A percentile compares a stretch with the other conserved stretches of the same genome.
phyloP scores from a whole-genome alignment of 2,797 vertebrate species.

The Phataginus tricuspis region DNA sequence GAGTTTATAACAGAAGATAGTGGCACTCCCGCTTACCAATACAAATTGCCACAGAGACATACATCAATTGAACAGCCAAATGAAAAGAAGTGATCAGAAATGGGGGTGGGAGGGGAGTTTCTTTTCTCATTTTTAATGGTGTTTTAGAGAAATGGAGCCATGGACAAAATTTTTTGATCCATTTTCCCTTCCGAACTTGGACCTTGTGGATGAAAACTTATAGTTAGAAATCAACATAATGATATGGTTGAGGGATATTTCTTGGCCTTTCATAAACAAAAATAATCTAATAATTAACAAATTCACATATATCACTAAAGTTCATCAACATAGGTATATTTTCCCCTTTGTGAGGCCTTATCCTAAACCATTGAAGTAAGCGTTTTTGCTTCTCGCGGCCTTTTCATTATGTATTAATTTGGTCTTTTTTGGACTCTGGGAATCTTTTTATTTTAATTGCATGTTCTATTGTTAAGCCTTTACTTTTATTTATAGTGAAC shows the following conservation, averaged over 20 bases:
- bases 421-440: background rate
- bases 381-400: background rate
- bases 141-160: background rate
- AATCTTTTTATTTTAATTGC: conserved; percentile 64
- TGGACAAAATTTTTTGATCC: background rate
- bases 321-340: background rate
- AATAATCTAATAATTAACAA: conserved; percentile 24
- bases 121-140: background rate
- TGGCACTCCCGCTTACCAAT: background rate
- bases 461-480: conserved; percentile 56
- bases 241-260: background rate
- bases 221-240: background rate
- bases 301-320: background rate
- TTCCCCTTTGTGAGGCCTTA: background rate
- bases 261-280: conserved; percentile 28
- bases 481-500: conserved; percentile 71
- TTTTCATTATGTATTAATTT: conserved; percentile 44
- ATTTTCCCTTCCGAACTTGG: background rate
- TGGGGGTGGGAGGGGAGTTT: background rate
- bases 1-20: background rate
- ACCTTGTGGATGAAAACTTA: background rate
- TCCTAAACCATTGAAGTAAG: conserved; percentile 56
- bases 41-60: background rate
- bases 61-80: background rate
- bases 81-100: background rate